Evolutionary conservation across 2,113 vertebrate species (phyloP), one percentile per base, ranked within the genome.

Genomic region (Xyrauchen texanus): DNA sequence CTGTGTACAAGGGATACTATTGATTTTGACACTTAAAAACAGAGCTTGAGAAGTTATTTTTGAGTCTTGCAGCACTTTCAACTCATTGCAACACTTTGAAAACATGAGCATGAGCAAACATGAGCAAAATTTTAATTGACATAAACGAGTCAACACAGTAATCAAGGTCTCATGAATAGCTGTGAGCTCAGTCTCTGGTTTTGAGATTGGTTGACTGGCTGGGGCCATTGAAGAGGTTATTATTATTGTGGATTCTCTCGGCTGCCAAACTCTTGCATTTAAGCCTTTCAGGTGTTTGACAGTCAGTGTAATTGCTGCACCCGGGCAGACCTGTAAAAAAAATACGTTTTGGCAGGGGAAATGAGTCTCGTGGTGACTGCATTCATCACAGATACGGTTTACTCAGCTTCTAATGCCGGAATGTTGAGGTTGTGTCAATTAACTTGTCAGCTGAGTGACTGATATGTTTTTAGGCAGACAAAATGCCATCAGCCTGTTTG

Each of bases 281-380:
- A 63, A 12, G 16, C 13, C 51, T 81, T 84, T 77, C 64, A 84
- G 79, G 79, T 84, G 64, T 81, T 11, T 81, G 68, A 64, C 79
- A 65, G 74, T 81, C 55, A 60, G 82, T 64, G 64, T 84, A 81
- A 84, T 81, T 81, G 79, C 51, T 44, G 75, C 75, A 51, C 51
- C 44, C 44, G 9, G 68, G 69, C 44, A 64, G 61, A 70, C 68
- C 70, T 81, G 68, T 69, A 52, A 75, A 70, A 80, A 77, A 70
- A 80, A 77, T 52, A 74, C 16, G 5, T 55, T 45, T 62, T 80
- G 69, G 68, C 62, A 53, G 61, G 71, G 58, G 57, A 61, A 69
- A 73, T 77, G 53, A 77, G 66, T 60, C 44, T 73, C 15, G 15
- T 74, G 66, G 68, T 45, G 78, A 81, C 70, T 5, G 34, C 57